Evolutionary conservation across 1,140 invertebrate genomes (phyloP).

Genomic region (Contarinia nasturtii): DNA sequence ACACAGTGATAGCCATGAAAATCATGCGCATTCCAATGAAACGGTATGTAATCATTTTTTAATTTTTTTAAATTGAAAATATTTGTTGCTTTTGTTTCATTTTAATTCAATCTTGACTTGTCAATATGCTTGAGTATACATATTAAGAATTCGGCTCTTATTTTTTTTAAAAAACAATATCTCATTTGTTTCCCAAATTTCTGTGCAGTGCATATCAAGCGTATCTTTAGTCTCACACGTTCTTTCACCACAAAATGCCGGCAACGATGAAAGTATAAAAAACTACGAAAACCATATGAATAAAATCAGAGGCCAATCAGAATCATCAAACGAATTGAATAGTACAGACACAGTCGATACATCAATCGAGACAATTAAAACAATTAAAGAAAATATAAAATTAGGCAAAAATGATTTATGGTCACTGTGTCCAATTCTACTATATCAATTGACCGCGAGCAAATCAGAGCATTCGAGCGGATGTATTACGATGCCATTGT

Average conservation of each 20-base stretch:
- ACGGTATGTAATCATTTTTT: slow-evolving; percentile 23
- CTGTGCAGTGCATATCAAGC: slow-evolving; percentile 23
- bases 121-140: too few species aligned
- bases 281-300: not conserved
- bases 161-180: slow-evolving; percentile 7
- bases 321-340: not conserved
- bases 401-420: slow-evolving; percentile 21
- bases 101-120: too few species aligned
- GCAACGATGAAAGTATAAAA: not conserved
- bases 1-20: slow-evolving; percentile 15
- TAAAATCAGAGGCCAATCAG: slow-evolving; percentile 11
- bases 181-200: slow-evolving; percentile 17
- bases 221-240: slow-evolving; percentile 13
- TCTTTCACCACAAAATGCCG: not conserved
- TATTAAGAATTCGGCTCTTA: too few species aligned
- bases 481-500: slow-evolving; percentile 25
- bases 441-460: slow-evolving; percentile 38
- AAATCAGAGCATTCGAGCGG: slow-evolving; percentile 28
- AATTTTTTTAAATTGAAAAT: not conserved
- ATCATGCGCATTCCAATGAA: slow-evolving; percentile 23
- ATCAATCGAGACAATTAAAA: slow-evolving; percentile 5
- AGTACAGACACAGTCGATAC: slow-evolving; percentile 5
- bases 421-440: slow-evolving; percentile 37
- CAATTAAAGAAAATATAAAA: slow-evolving; percentile 10
- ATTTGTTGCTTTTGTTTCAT: not conserved